Base-by-base conservation (phyloP, 2,797 vertebrate genomes). In the Enteromius viviparus region DNA sequence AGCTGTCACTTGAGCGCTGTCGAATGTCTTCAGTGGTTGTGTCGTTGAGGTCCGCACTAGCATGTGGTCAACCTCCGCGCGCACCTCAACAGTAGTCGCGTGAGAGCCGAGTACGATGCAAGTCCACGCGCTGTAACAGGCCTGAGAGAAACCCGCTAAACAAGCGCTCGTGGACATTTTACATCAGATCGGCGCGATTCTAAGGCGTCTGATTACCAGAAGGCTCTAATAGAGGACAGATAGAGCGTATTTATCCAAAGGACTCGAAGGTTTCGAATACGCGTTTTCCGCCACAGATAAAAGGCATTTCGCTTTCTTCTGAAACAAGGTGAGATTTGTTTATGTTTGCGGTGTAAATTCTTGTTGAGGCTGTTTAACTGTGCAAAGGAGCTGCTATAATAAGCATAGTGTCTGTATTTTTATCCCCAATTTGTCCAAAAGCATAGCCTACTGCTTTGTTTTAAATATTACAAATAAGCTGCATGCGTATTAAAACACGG, bases 1-100 rank as follows among this genome's bases (percentile, higher is more conserved):
- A 92, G 92, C 94, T 95, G 95, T 96, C 95, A 95, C 92, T 94
- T 93, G 94, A 95, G 94, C 93, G 89, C 91, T 90, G 94, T 82
- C 89, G 89, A 83, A 81, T 89, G 90, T 85, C 92, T 88, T 90
- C 81, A 85, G 91, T 89, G 91, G 79, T 88, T 90, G 91, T 94
- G 94, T 92, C 84, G 87, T 93, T 89, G 91, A 90, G 93, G 91
- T 91, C 92, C 89, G 90, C 91, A 87, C 91, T 85, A 84, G 94
- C 93, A 94, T 91, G 92, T 93, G 95, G 95, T 92, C 94, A 93
- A 91, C 90, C 88, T 90, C 87, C 91, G 87, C 76, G 90, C 90
- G 89, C 90, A 87, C 91, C 92, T 89, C 91, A 80, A 89, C 90
- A 88, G 89, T 65, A 81, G 69, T 76, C 66, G 83, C 83, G 90